Base-by-base conservation (phyloP, 2,113 vertebrate species). In the Azemiops feae region DNA sequence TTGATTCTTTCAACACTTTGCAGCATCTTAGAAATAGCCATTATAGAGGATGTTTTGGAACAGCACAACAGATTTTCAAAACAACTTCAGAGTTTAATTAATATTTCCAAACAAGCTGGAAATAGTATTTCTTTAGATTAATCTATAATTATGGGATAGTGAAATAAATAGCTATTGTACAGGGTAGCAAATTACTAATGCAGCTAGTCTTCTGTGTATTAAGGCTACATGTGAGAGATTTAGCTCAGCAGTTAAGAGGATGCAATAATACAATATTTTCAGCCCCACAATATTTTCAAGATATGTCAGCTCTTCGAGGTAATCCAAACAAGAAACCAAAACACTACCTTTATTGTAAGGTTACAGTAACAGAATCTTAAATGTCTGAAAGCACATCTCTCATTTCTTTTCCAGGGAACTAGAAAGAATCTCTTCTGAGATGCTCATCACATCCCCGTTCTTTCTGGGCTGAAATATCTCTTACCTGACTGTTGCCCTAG, bases 1-100 rank as follows among this genome's bases (percentile, higher is more conserved):
- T 92, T 93, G n/a, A 95, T 95, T 94, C 95, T 0, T 96, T 96
- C 55, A 60, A 74, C 91, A 50, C 85, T 95, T 93, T 94, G 64
- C 94, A 95, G 54, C 95, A 94, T 91, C 91, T 93, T 54, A 64
- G 93, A 92, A 74, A 93, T 91, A 96, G 57, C 91, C 74, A 89
- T 95, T 92, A 91, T 91, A 95, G 53, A 54, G 81, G 90, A 91
- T 91, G 94, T 94, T 96, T 97, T 95, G 95, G 95, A 95, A 95
- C 94, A 95, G 64, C 85, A 91, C 91, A 94, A 58, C 94, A 92
- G 91, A 93, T 64, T 95, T 96, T 92, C 93, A 20, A 93, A 85
- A 89, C 0, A 90, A 89, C 50, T 88, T 43, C 90, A n/a, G 10
- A 89, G 39, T 0, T 94, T 74, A 93, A 92, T 89, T 91, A 93